These are phyloP conservation scores for Oxyscelio sp. DNA, from an alignment of 2,888 invertebrate genomes.

Conservation along the genomic window DNA sequence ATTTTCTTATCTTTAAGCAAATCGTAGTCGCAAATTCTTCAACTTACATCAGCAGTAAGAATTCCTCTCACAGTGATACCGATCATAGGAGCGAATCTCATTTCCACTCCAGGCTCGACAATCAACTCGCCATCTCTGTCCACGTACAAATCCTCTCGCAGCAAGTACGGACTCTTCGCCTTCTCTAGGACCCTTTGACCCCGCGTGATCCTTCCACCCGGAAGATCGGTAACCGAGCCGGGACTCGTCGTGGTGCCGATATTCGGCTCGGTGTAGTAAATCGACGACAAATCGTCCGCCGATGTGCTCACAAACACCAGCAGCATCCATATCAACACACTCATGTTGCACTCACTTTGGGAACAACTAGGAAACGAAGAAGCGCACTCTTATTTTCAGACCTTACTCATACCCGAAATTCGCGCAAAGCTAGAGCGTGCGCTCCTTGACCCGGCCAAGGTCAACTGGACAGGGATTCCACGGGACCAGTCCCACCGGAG, in stretches of 20 bases:
- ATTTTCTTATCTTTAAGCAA: background rate
- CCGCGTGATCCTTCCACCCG: constrained; percentile 91
- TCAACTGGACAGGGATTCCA: constrained; percentile 12
- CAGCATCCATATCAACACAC: constrained; percentile 52
- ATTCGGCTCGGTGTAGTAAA: constrained; percentile 86
- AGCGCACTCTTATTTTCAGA: constrained; percentile 52
- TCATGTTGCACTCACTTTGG: constrained; percentile 56
- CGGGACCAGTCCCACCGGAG: background rate
- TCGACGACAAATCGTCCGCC: constrained; percentile 81
- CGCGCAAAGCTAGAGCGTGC: background rate
- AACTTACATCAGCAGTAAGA: constrained; percentile 95
- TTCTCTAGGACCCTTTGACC: constrained; percentile 90
- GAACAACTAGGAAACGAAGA: constrained; percentile 38
- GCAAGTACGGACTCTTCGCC: constrained; percentile 92
- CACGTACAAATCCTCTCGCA: constrained; percentile 94
- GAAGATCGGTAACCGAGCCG: constrained; percentile 89
- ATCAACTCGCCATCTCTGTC: constrained; percentile 94
- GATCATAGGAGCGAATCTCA: constrained; percentile 96
- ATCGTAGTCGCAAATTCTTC: background rate
- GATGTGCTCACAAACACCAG: constrained; percentile 58
- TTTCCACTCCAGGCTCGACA: constrained; percentile 96
- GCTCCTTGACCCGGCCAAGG: constrained; percentile 11
- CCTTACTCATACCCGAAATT: constrained; percentile 29
- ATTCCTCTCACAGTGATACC: constrained; percentile 98
- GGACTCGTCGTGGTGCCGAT: constrained; percentile 77